Evolutionary conservation across 1,140 invertebrate species (phyloP).

Genomic region (Lamellibrachia luymesi): DNA sequence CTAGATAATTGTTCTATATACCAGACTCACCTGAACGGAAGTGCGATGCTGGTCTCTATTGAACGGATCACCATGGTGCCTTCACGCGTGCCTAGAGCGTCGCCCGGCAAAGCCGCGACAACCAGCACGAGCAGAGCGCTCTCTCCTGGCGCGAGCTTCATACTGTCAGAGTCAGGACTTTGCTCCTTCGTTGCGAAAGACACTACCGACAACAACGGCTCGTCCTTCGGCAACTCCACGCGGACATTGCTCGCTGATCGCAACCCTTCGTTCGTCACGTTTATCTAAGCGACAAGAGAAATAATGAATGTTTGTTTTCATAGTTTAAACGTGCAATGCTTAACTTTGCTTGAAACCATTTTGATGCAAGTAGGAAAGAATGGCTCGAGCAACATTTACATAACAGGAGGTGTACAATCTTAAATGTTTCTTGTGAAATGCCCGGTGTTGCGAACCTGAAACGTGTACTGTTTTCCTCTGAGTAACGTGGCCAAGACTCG

Average conservation of each 20-base stretch:
- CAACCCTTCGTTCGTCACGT: slow-evolving; percentile 30
- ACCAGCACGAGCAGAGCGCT: slow-evolving; percentile 20
- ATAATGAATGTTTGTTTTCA: background rate
- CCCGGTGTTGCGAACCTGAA: background rate
- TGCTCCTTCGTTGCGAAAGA: slow-evolving; percentile 25
- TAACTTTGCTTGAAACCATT: too few relatives aligned
- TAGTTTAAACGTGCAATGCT: background rate
- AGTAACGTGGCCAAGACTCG: slow-evolving; percentile 7
- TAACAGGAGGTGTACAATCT: background rate
- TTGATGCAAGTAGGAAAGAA: background rate
- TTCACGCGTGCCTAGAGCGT: slow-evolving; percentile 23
- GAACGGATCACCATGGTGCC: slow-evolving; percentile 30
- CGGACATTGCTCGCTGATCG: slow-evolving; percentile 26
- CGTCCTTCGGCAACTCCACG: slow-evolving; percentile 26
- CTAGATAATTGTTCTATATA: background rate
- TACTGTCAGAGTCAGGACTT: background rate
- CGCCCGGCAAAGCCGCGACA: slow-evolving; percentile 10
- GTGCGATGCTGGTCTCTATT: slow-evolving; percentile 12
- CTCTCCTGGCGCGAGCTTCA: slow-evolving; percentile 24
- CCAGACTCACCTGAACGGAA: background rate
- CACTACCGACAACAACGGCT: slow-evolving; percentile 23
- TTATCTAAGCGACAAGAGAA: slow-evolving; percentile 19
- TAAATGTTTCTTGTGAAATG: background rate
- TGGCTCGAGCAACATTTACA: background rate
- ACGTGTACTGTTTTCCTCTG: slow-evolving; percentile 13